A percentile compares a stretch with the other conserved stretches of the same genome.
phyloP scores from a whole-genome alignment of 1,140 invertebrate genomes.

The Andrena cerasifolii region DNA sequence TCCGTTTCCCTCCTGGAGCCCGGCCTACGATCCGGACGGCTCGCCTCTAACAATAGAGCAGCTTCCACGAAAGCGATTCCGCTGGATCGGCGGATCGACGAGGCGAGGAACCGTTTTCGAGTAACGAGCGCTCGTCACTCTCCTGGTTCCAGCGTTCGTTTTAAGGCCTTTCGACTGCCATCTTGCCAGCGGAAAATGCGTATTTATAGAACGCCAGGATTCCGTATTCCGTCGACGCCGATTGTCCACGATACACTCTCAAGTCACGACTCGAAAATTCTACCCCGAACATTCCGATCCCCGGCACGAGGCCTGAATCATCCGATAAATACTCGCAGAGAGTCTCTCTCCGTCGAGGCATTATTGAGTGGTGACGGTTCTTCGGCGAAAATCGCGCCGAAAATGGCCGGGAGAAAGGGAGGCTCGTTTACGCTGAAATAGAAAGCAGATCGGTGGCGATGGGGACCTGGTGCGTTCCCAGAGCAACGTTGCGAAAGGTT shows the following conservation, averaged over 20 bases:
- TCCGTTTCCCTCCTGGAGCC: background rate
- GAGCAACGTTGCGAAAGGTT: too few relatives aligned
- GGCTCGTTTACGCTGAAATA: background rate
- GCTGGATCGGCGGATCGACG: background rate
- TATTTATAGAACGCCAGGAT: constrained; percentile 63
- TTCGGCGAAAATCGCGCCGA: background rate
- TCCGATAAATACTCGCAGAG: constrained; percentile 47
- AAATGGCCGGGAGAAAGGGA: background rate
- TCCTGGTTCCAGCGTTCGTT: constrained; percentile 26
- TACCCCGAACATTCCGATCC: constrained; percentile 56
- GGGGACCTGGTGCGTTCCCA: too few relatives aligned
- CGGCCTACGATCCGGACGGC: background rate
- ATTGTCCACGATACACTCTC: constrained; percentile 57
- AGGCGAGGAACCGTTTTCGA: background rate
- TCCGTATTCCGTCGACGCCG: constrained; percentile 64
- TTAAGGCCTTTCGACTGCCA: constrained; percentile 42
- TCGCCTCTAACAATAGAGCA: too few relatives aligned
- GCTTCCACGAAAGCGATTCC: too few relatives aligned
- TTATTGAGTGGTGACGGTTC: constrained; percentile 31
- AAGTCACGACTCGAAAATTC: constrained; percentile 65
- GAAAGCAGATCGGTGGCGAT: background rate
- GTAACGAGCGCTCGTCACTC: constrained; percentile 9
- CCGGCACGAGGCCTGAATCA: constrained; percentile 45
- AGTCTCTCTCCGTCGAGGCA: constrained; percentile 4
- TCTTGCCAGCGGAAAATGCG: constrained; percentile 47